Percentiles rank a stretch among this genome's conserved stretches.
Conservation (phyloP, 2,113 vertebrate genomes). For the Hyperopisus bebe region DNA sequence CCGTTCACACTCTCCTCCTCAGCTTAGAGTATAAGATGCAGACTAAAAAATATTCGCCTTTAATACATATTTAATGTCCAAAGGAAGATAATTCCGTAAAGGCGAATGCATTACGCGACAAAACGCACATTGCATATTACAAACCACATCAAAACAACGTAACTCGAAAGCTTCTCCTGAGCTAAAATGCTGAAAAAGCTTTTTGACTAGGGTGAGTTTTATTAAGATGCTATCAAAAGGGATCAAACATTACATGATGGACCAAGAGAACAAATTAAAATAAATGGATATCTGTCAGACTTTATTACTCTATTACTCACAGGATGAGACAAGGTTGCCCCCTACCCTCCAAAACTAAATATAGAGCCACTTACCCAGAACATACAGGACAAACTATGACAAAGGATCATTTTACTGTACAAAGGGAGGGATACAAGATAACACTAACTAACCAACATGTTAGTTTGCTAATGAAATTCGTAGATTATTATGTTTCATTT, state of each 20-base stretch:
- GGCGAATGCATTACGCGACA: background rate
- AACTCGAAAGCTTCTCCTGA: background rate
- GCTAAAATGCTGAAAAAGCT: background rate
- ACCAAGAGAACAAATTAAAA: slow-evolving; percentile 2
- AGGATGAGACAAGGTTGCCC: background rate
- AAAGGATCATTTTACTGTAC: background rate
- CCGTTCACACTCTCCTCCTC: background rate
- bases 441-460: background rate
- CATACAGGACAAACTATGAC: background rate
- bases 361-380: background rate
- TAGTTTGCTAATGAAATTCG: background rate
- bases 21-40: background rate
- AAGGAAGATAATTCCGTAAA: background rate
- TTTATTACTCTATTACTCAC: background rate
- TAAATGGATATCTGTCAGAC: background rate
- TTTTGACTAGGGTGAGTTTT: background rate
- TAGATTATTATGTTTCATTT: background rate
- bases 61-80: background rate
- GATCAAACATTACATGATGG: background rate
- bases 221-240: background rate
- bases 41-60: background rate
- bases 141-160: background rate
- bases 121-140: background rate
- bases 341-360: background rate
- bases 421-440: background rate